These are phyloP conservation scores for Dipodomys ordii DNA, from an alignment of 2,113 vertebrate genomes.

Conservation along the genomic window DNA sequence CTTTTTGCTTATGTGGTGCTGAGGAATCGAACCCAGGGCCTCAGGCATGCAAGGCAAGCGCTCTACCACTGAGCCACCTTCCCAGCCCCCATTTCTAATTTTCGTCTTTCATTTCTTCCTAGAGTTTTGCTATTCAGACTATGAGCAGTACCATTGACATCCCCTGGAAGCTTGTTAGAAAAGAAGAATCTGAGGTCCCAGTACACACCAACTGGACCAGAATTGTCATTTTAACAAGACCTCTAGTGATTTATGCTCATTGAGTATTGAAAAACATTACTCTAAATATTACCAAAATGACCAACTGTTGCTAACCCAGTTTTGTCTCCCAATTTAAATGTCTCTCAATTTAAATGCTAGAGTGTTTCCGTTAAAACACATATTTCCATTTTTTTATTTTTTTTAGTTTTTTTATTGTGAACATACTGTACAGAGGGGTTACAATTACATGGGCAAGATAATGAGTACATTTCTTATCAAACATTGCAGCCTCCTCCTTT, in stretches of 20 bases:
- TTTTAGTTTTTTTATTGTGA: no score
- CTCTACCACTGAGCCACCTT: no score
- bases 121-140: conserved; percentile 53
- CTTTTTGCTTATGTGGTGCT: no score
- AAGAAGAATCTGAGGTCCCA: conserved; percentile 10
- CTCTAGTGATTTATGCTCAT: background rate
- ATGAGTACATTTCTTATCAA: no score
- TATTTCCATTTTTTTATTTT: background rate
- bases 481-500: no score
- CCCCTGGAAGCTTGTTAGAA: background rate
- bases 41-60: no score
- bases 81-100: no score
- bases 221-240: conserved; percentile 65
- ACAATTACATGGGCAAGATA: no score
- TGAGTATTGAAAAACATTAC: conserved; percentile 37
- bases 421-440: no score
- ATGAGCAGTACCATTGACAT: background rate
- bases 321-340: conserved; percentile 48
- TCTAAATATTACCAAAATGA: conserved; percentile 4
- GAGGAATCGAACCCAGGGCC: no score
- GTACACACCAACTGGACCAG: background rate
- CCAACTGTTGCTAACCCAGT: conserved; percentile 20
- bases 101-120: conserved; percentile 11
- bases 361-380: conserved; percentile 38
- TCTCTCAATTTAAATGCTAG: conserved; percentile 11